Conservation (phyloP, 2,888 invertebrate species). For the Dryocosmus kuriphilus region DNA sequence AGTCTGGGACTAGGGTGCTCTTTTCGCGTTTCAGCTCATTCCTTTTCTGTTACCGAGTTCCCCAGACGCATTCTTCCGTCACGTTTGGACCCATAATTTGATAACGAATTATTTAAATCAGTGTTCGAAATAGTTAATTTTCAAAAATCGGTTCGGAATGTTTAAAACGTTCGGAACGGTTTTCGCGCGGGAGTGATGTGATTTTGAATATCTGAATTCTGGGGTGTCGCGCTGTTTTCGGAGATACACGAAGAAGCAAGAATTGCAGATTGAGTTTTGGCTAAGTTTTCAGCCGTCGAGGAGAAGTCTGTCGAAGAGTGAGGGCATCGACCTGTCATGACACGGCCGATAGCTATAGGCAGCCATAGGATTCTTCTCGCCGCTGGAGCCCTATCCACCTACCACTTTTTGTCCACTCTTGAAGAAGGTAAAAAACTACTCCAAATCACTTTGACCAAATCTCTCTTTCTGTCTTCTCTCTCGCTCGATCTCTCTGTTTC, state of each 20-base stretch:
- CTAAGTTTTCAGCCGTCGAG: constrained; percentile 42
- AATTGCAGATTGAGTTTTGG: constrained; percentile 1
- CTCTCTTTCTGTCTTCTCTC: not conserved
- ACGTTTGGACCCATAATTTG: not conserved
- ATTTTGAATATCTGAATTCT: not conserved
- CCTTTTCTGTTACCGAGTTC: not conserved
- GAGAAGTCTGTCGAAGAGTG: constrained; percentile 65
- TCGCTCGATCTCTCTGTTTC: constrained; percentile 30
- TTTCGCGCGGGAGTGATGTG: constrained; percentile 9
- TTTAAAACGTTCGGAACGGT: not conserved
- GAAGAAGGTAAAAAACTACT: constrained; percentile 30
- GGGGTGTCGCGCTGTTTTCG: not conserved
- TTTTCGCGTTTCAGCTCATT: not conserved
- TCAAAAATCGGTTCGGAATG: not conserved
- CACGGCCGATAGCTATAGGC: constrained; percentile 66
- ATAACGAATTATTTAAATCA: constrained; percentile 1
- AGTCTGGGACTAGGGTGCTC: not conserved
- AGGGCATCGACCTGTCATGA: constrained; percentile 76
- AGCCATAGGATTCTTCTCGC: constrained; percentile 3
- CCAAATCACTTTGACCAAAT: constrained; percentile 16
- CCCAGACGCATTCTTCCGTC: constrained; percentile 29
- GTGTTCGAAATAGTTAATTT: not conserved
- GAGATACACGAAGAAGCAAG: not conserved
- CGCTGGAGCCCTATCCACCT: constrained; percentile 27
- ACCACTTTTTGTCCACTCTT: constrained; percentile 38